phyloP scores from a whole-genome alignment of 2,797 vertebrate species.

The Gallinago stenura region DNA sequence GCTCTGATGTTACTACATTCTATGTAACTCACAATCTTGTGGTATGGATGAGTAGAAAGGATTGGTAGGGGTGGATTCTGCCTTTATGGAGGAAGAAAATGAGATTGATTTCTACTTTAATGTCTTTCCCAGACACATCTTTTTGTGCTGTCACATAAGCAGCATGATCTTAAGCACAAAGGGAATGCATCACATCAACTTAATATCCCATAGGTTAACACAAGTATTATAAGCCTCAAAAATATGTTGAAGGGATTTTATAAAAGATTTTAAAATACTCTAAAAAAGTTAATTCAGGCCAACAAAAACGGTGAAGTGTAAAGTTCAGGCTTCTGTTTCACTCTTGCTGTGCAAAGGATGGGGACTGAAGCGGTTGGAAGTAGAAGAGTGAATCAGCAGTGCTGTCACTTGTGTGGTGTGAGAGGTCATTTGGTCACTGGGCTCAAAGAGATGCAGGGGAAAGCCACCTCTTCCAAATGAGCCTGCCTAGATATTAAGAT shows the following conservation, averaged over 20 bases:
- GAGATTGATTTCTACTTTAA: conserved; percentile 4
- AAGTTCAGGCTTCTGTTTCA: conserved; percentile 44
- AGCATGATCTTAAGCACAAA: background rate
- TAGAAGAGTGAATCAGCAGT: background rate
- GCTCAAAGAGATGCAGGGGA: background rate
- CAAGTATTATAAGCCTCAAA: conserved; percentile 21
- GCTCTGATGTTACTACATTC: background rate
- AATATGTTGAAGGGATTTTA: conserved; percentile 21
- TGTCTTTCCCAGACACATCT: conserved; percentile 5
- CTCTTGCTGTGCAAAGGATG: background rate
- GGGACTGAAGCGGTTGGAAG: background rate
- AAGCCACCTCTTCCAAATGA: background rate
- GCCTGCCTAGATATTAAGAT: background rate
- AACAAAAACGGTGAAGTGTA: background rate
- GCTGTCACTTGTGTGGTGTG: background rate
- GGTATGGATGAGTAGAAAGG: background rate
- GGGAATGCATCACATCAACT: background rate
- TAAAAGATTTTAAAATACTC: conserved; percentile 21
- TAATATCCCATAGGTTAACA: background rate
- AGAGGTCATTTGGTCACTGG: background rate
- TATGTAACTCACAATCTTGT: background rate
- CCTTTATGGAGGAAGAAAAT: background rate
- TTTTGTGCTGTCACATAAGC: background rate
- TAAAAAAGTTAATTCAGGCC: conserved; percentile 12
- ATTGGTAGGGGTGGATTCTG: background rate